These are phyloP conservation scores for Archilochus colubris DNA, from an alignment of 2,113 vertebrate species.

Conservation along the genomic window DNA sequence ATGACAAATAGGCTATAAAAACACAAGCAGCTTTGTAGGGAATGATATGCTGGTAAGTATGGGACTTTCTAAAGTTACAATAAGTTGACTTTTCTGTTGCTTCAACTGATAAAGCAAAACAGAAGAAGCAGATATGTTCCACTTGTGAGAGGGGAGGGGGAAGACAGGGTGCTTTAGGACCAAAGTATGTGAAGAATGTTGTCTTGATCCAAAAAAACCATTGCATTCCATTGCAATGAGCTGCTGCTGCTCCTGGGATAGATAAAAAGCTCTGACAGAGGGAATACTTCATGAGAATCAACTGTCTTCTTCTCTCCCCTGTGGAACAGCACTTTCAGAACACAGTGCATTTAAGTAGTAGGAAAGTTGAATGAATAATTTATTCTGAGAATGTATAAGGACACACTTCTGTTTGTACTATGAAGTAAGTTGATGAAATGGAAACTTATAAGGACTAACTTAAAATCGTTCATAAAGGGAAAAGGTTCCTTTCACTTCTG, in stretches of 20 bases:
- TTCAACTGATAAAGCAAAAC: neutral
- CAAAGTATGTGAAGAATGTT: constrained; percentile 20
- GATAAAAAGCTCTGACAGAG: neutral
- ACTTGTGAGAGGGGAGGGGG: neutral
- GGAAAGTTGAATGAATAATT: neutral
- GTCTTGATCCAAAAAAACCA: neutral
- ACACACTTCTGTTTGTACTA: neutral
- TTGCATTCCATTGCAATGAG: neutral
- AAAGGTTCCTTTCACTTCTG: neutral
- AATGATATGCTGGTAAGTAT: neutral
- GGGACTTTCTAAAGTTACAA: neutral
- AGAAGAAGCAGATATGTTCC: neutral
- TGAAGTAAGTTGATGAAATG: neutral
- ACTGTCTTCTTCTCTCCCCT: neutral
- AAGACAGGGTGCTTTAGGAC: neutral
- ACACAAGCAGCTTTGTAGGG: neutral
- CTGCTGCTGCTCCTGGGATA: neutral
- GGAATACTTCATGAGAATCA: neutral
- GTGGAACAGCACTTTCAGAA: neutral
- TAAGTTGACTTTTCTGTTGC: neutral
- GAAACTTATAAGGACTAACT: neutral
- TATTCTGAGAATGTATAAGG: neutral
- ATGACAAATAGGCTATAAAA: neutral
- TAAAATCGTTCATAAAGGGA: neutral
- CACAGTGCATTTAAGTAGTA: neutral